Percentiles rank a stretch among this genome's conserved stretches.
Conservation (phyloP, 2,113 vertebrate species). For the Dolichotis patagonum region DNA sequence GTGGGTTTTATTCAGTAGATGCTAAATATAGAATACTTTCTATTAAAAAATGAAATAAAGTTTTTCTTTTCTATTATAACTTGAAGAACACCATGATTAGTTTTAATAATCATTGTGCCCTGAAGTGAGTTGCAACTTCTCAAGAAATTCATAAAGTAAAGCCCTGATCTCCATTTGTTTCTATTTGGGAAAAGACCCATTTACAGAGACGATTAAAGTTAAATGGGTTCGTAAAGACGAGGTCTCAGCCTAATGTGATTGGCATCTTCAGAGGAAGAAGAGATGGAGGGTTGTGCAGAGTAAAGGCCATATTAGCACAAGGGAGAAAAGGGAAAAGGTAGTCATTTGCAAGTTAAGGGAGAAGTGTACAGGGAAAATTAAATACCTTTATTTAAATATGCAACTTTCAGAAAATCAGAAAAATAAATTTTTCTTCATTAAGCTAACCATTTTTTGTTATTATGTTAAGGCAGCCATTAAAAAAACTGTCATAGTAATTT, state of each 20-base stretch:
- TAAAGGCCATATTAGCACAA: neutral
- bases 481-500: neutral
- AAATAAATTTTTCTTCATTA: neutral
- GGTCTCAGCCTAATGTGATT: neutral
- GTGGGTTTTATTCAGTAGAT: neutral
- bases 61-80: neutral
- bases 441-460: neutral
- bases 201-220: neutral
- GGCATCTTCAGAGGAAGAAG: neutral
- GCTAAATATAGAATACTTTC: neutral
- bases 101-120: neutral
- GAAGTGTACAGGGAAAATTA: neutral
- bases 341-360: rapidly evolving
- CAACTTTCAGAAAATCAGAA: neutral
- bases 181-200: neutral
- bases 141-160: neutral
- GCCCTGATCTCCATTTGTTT: neutral
- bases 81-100: neutral
- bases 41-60: neutral
- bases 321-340: rapidly evolving
- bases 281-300: neutral
- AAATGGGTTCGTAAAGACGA: neutral
- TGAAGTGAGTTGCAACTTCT: neutral
- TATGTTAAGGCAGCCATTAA: neutral
- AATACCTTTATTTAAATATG: neutral